Evolutionary conservation across 2,797 vertebrate genomes (phyloP).

Genomic region (Carcharodon carcharias): DNA sequence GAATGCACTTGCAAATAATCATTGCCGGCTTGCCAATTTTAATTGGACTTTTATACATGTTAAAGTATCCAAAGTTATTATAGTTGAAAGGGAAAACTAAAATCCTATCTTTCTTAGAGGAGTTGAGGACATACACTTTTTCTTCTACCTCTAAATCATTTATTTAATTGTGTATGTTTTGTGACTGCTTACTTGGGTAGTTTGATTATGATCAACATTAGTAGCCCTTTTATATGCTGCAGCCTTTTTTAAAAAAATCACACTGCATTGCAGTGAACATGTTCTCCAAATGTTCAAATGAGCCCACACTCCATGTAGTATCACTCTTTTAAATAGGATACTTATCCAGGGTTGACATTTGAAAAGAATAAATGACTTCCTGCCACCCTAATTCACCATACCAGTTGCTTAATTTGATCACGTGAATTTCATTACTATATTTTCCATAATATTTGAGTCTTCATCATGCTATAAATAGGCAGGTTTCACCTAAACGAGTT

Average conservation of each 20-base stretch:
- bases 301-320: neutral
- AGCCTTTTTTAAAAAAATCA: neutral
- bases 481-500: neutral
- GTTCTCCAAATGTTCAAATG: conserved; percentile 7
- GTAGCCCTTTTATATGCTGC: neutral
- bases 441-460: neutral
- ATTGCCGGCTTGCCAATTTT: neutral
- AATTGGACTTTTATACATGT: neutral
- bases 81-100: neutral
- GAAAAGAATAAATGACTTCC: neutral
- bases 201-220: neutral
- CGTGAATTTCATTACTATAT: neutral
- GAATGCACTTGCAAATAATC: neutral
- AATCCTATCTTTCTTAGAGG: neutral
- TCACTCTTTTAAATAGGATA: neutral
- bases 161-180: neutral
- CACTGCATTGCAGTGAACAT: neutral
- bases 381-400: neutral
- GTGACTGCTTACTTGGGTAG: neutral
- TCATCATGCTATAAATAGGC: neutral
- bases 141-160: neutral
- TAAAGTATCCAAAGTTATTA: neutral
- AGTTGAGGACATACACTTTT: neutral
- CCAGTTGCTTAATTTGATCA: neutral
- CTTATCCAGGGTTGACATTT: neutral